Conservation (phyloP, 2,888 invertebrate genomes). For the Geophilus truncorum region DNA sequence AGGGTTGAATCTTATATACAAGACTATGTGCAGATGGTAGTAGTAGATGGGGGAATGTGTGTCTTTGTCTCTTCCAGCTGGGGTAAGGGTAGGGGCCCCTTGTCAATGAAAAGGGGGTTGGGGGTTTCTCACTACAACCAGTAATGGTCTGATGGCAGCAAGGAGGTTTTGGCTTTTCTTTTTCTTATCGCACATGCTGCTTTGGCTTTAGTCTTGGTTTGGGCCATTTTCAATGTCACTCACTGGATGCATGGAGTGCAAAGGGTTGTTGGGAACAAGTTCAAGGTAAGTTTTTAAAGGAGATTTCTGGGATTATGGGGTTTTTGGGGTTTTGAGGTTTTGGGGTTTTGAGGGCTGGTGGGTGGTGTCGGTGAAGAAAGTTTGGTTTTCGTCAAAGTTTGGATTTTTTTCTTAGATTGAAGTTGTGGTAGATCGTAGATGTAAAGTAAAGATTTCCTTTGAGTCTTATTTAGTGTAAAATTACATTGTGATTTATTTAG, state of each 20-base stretch:
- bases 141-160: neutral
- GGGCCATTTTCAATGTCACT: constrained; percentile 4
- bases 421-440: too few relatives aligned
- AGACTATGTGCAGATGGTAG: constrained; percentile 24
- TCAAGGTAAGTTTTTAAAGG: neutral
- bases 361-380: too few relatives aligned
- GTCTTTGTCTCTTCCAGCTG: constrained; percentile 11
- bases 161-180: neutral
- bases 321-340: neutral
- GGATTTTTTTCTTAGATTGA: too few relatives aligned
- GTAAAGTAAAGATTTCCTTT: too few relatives aligned
- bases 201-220: neutral
- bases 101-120: neutral
- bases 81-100: constrained; percentile 2
- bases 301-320: too few relatives aligned
- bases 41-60: constrained; percentile 11
- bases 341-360: neutral
- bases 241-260: neutral
- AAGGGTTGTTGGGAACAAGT: neutral
- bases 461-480: too few relatives aligned
- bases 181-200: too few relatives aligned
- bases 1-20: constrained; percentile 24
- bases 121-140: neutral
- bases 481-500: too few relatives aligned
- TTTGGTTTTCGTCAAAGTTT: neutral